Evolutionary conservation across 2,797 vertebrate species (phyloP), one percentile per base, ranked within the genome.

Genomic region (Poecilia gillii): DNA sequence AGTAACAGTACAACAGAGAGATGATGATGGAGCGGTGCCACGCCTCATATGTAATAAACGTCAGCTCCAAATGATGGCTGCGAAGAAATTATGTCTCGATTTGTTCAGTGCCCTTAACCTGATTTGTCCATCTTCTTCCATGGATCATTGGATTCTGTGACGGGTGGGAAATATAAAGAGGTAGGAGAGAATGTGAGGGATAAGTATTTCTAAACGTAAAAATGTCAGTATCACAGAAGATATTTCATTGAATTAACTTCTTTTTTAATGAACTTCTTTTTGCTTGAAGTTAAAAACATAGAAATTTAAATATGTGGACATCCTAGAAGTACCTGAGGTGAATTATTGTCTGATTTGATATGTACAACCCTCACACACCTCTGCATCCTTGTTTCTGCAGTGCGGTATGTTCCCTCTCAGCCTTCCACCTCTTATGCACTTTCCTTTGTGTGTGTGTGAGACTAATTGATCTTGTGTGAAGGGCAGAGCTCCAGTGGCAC

Each of bases 401-500:
- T 49, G 16, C 31, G 12, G 41, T 76, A 73, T 28, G n/a, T 64
- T 79, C 8, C 72, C 76, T 76, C 76, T 75, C 64, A 68, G 43
- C 41, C 64, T 73, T 23, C 72, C n/a, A 74, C 62, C 39, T 39
- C 64, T 46, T n/a, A n/a, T 72, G 6, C 59, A 78, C 28, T 57
- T 62, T 73, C 39, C 36, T 75, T 13, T 73, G 49, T 72, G 46
- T 49, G 53, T 43, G 74, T 73, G 53, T 64, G 33, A 64, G 57
- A 84, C 79, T 84, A 90, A 91, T 91, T 87, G 84, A 92, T 93
- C 82, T 81, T 78, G 71, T 89, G 80, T 89, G 83, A 91, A 87
- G 86, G 86, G 78, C 88, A 88, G 78, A 71, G 74, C 82, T 89
- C 75, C 41, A 31, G 73, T 83, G 76, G 77, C 73, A 49, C 25